Evolutionary conservation across 2,113 vertebrate genomes (phyloP), one percentile per base, ranked within the genome.

Genomic region (Phylloscopus whistleri): DNA sequence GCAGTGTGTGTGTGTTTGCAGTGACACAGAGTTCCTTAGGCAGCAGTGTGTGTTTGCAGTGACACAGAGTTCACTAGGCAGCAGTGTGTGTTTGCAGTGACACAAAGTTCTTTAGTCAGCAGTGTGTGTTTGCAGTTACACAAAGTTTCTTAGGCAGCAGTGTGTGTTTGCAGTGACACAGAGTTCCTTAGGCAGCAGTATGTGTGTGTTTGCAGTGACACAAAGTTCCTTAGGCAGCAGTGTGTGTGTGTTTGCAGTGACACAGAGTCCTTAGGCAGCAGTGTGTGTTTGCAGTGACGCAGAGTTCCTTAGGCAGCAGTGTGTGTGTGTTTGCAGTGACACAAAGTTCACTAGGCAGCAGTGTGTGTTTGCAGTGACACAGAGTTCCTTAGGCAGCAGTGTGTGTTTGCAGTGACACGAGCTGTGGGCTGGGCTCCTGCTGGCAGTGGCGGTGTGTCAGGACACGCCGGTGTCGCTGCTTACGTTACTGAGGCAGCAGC

Each of bases 21-120:
- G n/a, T n/a, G n/a, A n/a, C n/a, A n/a, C n/a, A n/a, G n/a, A 78
- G 83, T 74, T 91, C 59, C 26, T 89, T 75, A 81, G 83, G 35
- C 60, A 81, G 48, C 22, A 64, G 0, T 7, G 28, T 49, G 62
- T 68, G 49, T 73, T 92, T 46, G 46, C n/a, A n/a, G n/a, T n/a
- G n/a, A n/a, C n/a, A n/a, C n/a, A n/a, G n/a, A 78, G 83, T 74
- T 91, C 59, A 26, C 87, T 75, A 81, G 83, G 35, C 60, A 81
- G 48, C 22, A 64, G 0, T 7, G 28, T 49, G 62, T 68, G 49
- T 73, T 92, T 46, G 46, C n/a, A n/a, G n/a, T n/a, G n/a, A n/a
- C n/a, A n/a, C n/a, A n/a, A n/a, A 78, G 83, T 74, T 91, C 59
- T 23, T 89, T 75, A 81, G 83, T 33, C 60, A 81, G 48, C 22